phyloP scores from a whole-genome alignment of 2,888 invertebrate genomes.

The Caenorhabditis drosophilae region DNA sequence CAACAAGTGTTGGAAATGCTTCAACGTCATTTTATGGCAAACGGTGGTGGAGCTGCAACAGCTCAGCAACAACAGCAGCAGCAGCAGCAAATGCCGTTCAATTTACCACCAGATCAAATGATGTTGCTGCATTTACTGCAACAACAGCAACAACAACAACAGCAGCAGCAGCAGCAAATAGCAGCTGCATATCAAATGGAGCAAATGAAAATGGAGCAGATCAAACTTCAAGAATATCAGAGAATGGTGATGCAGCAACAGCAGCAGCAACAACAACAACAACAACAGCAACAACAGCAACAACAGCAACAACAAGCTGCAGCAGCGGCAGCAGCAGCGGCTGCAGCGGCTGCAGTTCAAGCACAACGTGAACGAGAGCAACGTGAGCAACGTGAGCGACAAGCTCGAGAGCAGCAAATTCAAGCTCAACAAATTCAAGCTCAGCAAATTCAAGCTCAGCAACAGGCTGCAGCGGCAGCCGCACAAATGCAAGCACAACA shows the following conservation, averaged over 20 bases:
- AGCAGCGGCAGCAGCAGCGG: conserved; percentile 10
- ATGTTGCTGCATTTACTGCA: background rate
- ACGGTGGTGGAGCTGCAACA: background rate
- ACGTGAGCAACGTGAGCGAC: conserved; percentile 2
- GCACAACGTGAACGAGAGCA: conserved; percentile 3
- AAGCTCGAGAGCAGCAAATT: conserved; percentile 1
- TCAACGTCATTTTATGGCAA: conserved; percentile 14
- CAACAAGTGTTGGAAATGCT: conserved; percentile 3
- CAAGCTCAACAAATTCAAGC: background rate
- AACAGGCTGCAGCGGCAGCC: conserved; percentile 6
- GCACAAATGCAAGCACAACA: conserved; percentile 2
- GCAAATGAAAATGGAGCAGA: background rate
- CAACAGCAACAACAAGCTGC: too few species aligned
- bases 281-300: conserved; percentile 3
- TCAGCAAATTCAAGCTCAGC: conserved; percentile 2
- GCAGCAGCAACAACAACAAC: conserved; percentile 1
- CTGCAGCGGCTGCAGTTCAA: conserved; percentile 1
- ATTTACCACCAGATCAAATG: background rate
- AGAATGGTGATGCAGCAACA: background rate
- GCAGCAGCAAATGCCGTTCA: conserved; percentile 2
- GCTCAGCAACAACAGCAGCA: conserved; percentile 3
- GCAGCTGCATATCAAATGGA: too few species aligned
- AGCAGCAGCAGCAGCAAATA: background rate
- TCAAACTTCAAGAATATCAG: conserved; percentile 10
- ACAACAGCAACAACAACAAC: conserved; percentile 1